A percentile compares a stretch with the other conserved stretches of the same genome.
These are phyloP conservation scores for Neosilurus mollespiculum DNA, from an alignment of 2,797 vertebrate species.

Conservation along the genomic window DNA sequence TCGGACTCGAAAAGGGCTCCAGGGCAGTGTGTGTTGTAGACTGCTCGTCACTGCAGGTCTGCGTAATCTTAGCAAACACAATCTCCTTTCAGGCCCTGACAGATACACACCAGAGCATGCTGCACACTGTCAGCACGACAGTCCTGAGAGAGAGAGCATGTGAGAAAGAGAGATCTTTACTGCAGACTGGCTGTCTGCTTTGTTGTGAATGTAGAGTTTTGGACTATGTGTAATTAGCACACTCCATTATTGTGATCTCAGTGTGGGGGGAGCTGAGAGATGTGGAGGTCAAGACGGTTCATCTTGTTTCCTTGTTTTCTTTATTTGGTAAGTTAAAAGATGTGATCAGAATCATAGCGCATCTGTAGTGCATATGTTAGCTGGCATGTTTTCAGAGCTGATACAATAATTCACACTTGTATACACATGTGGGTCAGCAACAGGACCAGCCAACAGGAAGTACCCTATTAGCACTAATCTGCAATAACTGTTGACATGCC, in stretches of 20 bases:
- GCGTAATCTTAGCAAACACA: slow-evolving; percentile 58
- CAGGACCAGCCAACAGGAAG: slow-evolving; percentile 38
- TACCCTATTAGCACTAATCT: slow-evolving; percentile 39
- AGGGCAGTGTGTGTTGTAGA: slow-evolving; percentile 27
- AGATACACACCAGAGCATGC: slow-evolving; percentile 59
- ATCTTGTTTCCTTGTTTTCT: slow-evolving; percentile 1
- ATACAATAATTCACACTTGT: neutral
- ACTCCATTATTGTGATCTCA: slow-evolving; percentile 3
- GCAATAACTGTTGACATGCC: slow-evolving; percentile 46
- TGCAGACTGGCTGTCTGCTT: slow-evolving; percentile 44
- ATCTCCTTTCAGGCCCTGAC: slow-evolving; percentile 57
- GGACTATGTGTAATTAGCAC: slow-evolving; percentile 17
- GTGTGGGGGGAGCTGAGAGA: neutral
- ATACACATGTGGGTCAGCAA: slow-evolving; percentile 25
- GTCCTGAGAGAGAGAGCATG: slow-evolving; percentile 32
- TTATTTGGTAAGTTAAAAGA: slow-evolving; percentile 14
- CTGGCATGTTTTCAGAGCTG: neutral
- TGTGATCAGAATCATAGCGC: neutral
- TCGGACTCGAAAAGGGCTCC: neutral
- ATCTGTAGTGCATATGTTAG: neutral
- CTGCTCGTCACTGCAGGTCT: slow-evolving; percentile 47
- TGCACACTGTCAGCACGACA: slow-evolving; percentile 57
- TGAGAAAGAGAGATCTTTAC: slow-evolving; percentile 18
- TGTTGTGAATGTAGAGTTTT: slow-evolving; percentile 32
- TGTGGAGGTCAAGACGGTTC: neutral